A percentile compares a stretch with the other conserved stretches of the same genome.
These are phyloP conservation scores for Sycophaga agraensis DNA, from an alignment of 1,140 invertebrate species.

Conservation along the genomic window DNA sequence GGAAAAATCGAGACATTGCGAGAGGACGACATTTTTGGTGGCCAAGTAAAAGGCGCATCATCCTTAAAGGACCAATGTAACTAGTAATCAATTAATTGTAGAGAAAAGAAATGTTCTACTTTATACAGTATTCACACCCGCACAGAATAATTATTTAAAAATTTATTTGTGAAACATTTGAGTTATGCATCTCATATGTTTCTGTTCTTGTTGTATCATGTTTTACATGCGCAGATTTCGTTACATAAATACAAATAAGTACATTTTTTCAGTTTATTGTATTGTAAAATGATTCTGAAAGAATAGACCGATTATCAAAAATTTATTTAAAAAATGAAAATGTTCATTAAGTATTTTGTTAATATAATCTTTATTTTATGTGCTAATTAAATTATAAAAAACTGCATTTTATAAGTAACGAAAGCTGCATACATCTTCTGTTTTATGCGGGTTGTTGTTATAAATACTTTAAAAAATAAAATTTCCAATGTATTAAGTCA, in stretches of 20 bases:
- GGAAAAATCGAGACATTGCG: conserved; percentile 6
- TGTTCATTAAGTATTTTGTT: neutral
- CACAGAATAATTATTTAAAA: conserved; percentile 15
- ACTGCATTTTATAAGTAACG: conserved; percentile 1
- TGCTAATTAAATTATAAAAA: neutral
- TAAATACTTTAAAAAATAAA: neutral
- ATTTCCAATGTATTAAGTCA: neutral
- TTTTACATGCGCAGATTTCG: neutral
- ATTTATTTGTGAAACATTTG: too few species aligned
- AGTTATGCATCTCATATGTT: too few species aligned
- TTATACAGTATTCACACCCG: conserved; percentile 33
- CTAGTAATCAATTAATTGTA: conserved; percentile 44
- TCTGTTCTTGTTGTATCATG: neutral
- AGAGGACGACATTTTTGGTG: conserved; percentile 27
- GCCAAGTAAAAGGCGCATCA: conserved; percentile 36
- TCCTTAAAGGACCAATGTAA: conserved; percentile 53
- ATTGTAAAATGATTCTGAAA: too few species aligned
- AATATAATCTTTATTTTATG: neutral
- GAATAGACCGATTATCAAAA: too few species aligned
- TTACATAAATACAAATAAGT: too few species aligned
- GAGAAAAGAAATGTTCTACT: conserved; percentile 31
- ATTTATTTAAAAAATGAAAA: too few species aligned
- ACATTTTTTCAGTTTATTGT: too few species aligned
- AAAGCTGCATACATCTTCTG: neutral
- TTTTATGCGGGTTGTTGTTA: neutral